Base-by-base conservation (phyloP, 2,797 vertebrate genomes). In the Pseudocheirus occidentalis region DNA sequence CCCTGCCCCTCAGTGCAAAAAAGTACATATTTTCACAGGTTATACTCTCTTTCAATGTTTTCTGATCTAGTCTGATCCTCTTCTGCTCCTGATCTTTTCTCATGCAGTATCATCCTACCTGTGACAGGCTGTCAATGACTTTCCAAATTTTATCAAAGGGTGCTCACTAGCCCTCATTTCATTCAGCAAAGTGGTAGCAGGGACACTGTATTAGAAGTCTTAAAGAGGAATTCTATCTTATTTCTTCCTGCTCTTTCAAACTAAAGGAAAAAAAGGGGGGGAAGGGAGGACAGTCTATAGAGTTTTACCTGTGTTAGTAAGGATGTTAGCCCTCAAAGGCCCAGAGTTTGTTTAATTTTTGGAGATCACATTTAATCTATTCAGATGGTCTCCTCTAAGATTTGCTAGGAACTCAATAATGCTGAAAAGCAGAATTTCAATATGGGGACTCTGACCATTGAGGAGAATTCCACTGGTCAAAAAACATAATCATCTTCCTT, bases 171-270 rank as follows among this genome's bases (percentile, higher is more conserved):
- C 9, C 40, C 24, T 87, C 10, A 62, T 40, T 94, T 94, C 1
- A 90, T 31, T 96, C 18, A 93, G 53, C 56, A 46, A 87, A 46
- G 40, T 50, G 40, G 73, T 87, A 10, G 40, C n/a, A 81, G 66
- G n/a, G 18, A 81, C 40, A 46, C n/a, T 81, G 18, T 81, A 81
- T 27, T 28, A 50, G 40, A 50, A 46, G 1, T 87, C 24, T 95
- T 91, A 93, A 46, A 81, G 92, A 90, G 52, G 24, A 91, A 90
- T 94, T 18, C 7, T 6, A 34, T 56, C 27, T 31, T 53, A 92
- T 59, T 92, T 95, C 93, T 6, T 52, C 54, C 21, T 91, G 18
- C 62, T 59, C 54, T 92, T 96, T 95, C 54, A 90, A 93, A 95
- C 92, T 95, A 94, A n/a, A 73, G 18, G 21, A 40, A 73, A 21